These are phyloP conservation scores for Marmota monax DNA, from an alignment of 2,113 vertebrate species.

Conservation along the genomic window DNA sequence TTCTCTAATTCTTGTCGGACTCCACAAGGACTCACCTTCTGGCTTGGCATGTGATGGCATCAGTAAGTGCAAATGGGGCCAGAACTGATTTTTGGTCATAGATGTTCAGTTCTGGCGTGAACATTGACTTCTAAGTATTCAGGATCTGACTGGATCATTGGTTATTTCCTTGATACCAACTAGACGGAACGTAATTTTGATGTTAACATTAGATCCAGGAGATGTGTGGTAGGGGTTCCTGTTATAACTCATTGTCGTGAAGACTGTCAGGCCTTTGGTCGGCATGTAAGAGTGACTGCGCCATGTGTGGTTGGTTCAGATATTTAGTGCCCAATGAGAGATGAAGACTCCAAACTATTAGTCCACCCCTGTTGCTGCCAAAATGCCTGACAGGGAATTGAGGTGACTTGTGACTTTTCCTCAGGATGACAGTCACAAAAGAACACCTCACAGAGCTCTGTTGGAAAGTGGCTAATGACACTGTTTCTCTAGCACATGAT, in stretches of 20 bases:
- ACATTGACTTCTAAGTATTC: not conserved
- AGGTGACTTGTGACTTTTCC: not conserved
- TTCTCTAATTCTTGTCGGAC: not conserved
- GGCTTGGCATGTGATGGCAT: not conserved
- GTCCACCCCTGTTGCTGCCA: not conserved
- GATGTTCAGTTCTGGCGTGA: not conserved
- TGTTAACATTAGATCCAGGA: not conserved
- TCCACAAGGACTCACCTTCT: not conserved
- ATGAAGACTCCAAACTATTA: not conserved
- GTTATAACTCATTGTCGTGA: not conserved
- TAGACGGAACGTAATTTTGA: not conserved
- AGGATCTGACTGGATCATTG: not conserved
- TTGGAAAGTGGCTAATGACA: not conserved
- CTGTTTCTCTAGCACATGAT: not conserved
- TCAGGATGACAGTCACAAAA: not conserved
- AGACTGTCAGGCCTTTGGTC: not conserved
- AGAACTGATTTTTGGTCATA: not conserved
- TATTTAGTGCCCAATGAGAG: not conserved
- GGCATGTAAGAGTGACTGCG: not conserved
- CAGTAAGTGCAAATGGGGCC: not conserved
- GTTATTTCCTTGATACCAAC: not conserved
- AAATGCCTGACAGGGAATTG: accelerated
- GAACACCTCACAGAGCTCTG: not conserved
- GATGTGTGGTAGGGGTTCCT: not conserved
- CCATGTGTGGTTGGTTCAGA: not conserved